These are phyloP conservation scores for Peromyscus nudipes DNA, from an alignment of 2,797 vertebrate genomes.

Conservation along the genomic window DNA sequence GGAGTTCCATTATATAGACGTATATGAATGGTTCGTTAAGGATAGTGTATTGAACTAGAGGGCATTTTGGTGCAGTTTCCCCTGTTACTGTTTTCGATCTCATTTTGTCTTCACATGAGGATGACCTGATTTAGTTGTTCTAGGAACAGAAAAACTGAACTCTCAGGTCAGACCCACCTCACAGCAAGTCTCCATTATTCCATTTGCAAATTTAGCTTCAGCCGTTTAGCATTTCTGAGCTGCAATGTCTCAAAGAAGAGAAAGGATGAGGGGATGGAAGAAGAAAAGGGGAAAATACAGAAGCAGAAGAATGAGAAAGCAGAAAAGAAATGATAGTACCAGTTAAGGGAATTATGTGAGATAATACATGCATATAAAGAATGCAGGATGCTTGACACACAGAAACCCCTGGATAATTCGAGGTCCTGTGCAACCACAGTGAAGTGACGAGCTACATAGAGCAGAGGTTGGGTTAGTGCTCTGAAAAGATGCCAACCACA, in stretches of 20 bases:
- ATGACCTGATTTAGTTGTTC: conserved; percentile 12
- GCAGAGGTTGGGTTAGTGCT: background rate
- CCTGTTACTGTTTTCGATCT: background rate
- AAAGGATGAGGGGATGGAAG: background rate
- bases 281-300: background rate
- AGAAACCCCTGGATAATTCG: background rate
- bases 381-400: background rate
- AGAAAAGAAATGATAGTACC: background rate
- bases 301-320: background rate
- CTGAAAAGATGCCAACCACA: conserved; percentile 18
- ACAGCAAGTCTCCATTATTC: background rate
- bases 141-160: conserved; percentile 1
- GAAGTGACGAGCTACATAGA: background rate
- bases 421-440: background rate
- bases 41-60: background rate
- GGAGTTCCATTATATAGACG: background rate
- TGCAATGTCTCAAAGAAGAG: conserved; percentile 24
- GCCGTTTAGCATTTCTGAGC: conserved; percentile 4
- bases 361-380: background rate
- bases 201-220: background rate
- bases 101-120: background rate
- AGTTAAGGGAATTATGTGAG: background rate
- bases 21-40: background rate
- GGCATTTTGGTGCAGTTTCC: background rate
- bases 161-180: background rate